These are phyloP conservation scores for Chascanopsetta lugubris DNA, from an alignment of 2,113 vertebrate species.

Conservation along the genomic window DNA sequence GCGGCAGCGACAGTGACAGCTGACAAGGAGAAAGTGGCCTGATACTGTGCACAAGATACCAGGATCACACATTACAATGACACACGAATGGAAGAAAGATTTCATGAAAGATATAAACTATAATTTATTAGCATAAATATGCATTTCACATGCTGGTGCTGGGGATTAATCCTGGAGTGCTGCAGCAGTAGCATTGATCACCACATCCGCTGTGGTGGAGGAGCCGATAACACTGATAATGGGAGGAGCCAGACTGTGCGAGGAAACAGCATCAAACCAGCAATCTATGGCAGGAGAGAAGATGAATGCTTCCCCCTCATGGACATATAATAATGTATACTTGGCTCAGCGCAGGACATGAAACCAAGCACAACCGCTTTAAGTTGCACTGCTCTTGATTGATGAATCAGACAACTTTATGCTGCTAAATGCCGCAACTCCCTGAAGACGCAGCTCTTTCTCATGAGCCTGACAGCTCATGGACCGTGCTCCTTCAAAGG, in stretches of 20 bases:
- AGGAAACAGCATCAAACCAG: conserved; percentile 21
- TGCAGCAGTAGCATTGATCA: conserved; percentile 36
- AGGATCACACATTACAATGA: conserved; percentile 27
- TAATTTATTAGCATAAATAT: conserved; percentile 27
- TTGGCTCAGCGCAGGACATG: conserved; percentile 22
- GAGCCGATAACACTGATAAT: conserved; percentile 15
- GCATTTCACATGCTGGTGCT: conserved; percentile 1
- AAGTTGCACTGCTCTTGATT: conserved; percentile 37
- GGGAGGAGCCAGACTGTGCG: conserved; percentile 10
- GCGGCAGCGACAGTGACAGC: conserved; percentile 25
- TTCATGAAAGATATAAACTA: background rate
- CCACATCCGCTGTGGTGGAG: conserved; percentile 11
- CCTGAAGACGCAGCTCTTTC: conserved; percentile 20
- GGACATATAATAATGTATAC: conserved; percentile 41
- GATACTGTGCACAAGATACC: conserved; percentile 37
- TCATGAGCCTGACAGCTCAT: conserved; percentile 17
- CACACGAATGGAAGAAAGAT: conserved; percentile 34
- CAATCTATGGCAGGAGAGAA: conserved; percentile 17
- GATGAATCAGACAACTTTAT: conserved; percentile 25
- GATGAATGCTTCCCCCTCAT: conserved; percentile 22
- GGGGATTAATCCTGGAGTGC: conserved; percentile 4
- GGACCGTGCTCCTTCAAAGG: conserved; percentile 34
- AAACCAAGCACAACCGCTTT: conserved; percentile 25
- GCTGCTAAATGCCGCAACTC: conserved; percentile 32
- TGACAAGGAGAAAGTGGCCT: conserved; percentile 24